Evolutionary conservation across 1,140 invertebrate species (phyloP).

Genomic region (Magallana angulata): DNA sequence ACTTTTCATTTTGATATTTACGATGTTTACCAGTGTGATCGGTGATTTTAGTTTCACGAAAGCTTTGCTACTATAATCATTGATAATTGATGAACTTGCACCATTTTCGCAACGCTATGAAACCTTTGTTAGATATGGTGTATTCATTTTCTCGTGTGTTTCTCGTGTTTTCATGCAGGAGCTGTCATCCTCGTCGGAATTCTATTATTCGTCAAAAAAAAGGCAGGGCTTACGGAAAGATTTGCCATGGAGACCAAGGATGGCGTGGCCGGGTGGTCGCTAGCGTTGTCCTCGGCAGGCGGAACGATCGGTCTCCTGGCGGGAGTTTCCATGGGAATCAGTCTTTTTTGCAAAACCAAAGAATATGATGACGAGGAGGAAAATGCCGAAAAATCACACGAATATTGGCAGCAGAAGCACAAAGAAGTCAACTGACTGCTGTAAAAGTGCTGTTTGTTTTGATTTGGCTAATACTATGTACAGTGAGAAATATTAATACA

Average conservation of each 20-base stretch:
- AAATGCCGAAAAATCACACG: neutral
- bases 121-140: no score
- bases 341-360: conserved; percentile 12
- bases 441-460: no score
- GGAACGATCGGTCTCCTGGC: conserved; percentile 3
- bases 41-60: no score
- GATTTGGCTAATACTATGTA: no score
- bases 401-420: conserved; percentile 42
- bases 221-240: conserved; percentile 37
- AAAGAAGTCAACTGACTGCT: conserved; percentile 21
- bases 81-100: no score
- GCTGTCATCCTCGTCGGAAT: conserved; percentile 40
- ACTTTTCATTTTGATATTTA: no score
- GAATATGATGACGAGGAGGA: conserved; percentile 40
- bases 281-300: conserved; percentile 33
- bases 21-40: no score
- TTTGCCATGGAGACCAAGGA: conserved; percentile 41
- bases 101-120: no score
- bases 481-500: no score
- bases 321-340: conserved; percentile 39
- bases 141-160: no score
- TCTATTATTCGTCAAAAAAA: conserved; percentile 49
- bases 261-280: conserved; percentile 28
- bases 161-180: conserved; percentile 3
- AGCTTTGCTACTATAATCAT: no score